phyloP scores from a whole-genome alignment of 2,888 invertebrate genomes.

The Pandemis cinnamomeana region DNA sequence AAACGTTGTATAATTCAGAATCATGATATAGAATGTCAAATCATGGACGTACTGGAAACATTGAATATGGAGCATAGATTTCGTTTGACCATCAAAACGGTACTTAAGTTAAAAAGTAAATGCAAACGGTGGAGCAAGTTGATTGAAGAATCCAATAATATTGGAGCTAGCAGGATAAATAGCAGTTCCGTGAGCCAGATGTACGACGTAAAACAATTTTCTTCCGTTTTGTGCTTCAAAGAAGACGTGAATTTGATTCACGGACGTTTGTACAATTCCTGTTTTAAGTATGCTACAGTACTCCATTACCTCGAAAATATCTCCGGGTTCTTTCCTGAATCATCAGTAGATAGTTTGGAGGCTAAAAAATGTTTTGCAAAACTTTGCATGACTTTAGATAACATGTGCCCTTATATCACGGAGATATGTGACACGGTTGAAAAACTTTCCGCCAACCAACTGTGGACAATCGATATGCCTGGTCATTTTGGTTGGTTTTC shows the following conservation, averaged over 20 bases:
- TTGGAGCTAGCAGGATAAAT: conserved; percentile 43
- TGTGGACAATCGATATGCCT: background rate
- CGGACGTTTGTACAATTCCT: conserved; percentile 45
- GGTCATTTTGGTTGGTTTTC: conserved; percentile 31
- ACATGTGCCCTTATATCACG: background rate
- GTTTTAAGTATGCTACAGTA: conserved; percentile 46
- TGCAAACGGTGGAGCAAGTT: conserved; percentile 48
- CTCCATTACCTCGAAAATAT: conserved; percentile 44
- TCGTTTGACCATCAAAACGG: conserved; percentile 44
- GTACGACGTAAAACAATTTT: conserved; percentile 45
- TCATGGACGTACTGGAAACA: conserved; percentile 35
- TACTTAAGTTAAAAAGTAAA: conserved; percentile 47
- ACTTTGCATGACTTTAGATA: conserved; percentile 45
- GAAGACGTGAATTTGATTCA: conserved; percentile 45
- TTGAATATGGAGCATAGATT: conserved; percentile 1
- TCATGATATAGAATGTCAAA: conserved; percentile 44
- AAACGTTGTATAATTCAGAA: conserved; percentile 39
- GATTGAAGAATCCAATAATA: conserved; percentile 42
- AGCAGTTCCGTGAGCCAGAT: conserved; percentile 44
- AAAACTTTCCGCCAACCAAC: background rate
- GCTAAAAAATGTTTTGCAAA: conserved; percentile 46
- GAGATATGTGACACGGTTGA: conserved; percentile 8
- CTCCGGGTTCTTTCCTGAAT: conserved; percentile 45
- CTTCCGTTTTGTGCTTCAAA: conserved; percentile 46
- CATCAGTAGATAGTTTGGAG: conserved; percentile 33